Evolutionary conservation across 2,888 invertebrate species (phyloP), one percentile per base, ranked within the genome.

Genomic region (Chrysina gloriosa): DNA sequence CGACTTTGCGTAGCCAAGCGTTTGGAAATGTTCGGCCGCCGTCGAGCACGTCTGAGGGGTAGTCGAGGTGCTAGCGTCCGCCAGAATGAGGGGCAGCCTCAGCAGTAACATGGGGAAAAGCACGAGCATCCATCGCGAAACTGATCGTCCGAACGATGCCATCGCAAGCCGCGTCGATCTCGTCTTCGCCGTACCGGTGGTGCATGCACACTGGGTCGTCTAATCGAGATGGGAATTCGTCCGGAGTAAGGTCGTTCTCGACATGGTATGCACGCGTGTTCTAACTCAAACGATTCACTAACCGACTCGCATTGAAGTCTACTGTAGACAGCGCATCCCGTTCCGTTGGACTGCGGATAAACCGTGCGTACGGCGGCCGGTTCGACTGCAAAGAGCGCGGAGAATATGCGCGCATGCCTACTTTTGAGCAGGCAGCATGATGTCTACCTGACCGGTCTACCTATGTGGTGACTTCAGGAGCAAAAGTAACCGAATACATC

Each of bases 391-490:
- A 16, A 19, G 7, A 39, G 14, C 11, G 14, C 5, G 31, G 14
- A 25, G 23, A n/a, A 47, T 9, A 23, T n/a, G 47, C 39, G 58
- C 58, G 58, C 58, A 58, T 58, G 58, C 58, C 9, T 27, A 5
- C 14, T 58, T 6, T 5, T 11, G 7, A 6, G 14, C 23, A 58
- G 58, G 25, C 58, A 42, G 16, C 56, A 39, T 36, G 56, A 56
- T 36, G 36, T 58, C 58, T 58, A 58, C 58, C 58, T 58, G 58
- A 45, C 19, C 21, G 42, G 39, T 23, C 19, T 58, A 58, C 39
- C 39, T 58, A 39, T 39, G 16, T 14, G 16, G 21, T 45, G 45
- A 45, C 45, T 11, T 23, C 9, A 21, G 19, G 29, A 34, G 58
- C 45, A 21, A 9, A 45, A 7, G 19, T 45, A 7, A 19, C 21